phyloP scores from a whole-genome alignment of 2,113 vertebrate genomes.

The Alligator mississippiensis region DNA sequence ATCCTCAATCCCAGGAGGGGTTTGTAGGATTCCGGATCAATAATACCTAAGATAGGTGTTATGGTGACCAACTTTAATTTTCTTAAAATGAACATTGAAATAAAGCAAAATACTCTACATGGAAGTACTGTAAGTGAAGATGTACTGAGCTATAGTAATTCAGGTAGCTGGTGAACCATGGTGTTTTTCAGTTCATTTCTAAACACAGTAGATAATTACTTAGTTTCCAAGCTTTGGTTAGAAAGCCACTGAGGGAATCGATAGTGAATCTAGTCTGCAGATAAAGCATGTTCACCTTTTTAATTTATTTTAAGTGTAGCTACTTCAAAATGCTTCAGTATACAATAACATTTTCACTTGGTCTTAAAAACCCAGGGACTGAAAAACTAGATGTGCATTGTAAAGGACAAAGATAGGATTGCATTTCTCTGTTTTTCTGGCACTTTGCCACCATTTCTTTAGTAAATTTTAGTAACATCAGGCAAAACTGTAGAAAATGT shows the following conservation, averaged over 20 bases:
- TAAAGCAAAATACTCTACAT: neutral
- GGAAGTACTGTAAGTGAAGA: neutral
- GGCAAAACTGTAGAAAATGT: neutral
- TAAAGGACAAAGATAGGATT: conserved; percentile 12
- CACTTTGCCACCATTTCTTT: conserved; percentile 2
- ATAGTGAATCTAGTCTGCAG: conserved; percentile 12
- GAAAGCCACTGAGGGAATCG: conserved; percentile 25
- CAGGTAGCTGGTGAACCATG: conserved; percentile 15
- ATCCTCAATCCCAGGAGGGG: neutral
- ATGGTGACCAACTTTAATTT: neutral
- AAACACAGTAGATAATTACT: conserved; percentile 29
- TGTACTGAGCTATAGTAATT: neutral
- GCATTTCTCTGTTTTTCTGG: neutral
- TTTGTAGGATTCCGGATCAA: neutral
- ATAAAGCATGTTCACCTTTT: conserved; percentile 41
- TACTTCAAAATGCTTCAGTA: conserved; percentile 28
- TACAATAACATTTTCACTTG: conserved; percentile 31
- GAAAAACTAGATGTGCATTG: conserved; percentile 12
- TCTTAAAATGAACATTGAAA: conserved; percentile 33
- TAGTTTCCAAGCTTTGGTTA: conserved; percentile 40
- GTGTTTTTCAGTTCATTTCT: conserved; percentile 41
- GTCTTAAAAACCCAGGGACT: conserved; percentile 30
- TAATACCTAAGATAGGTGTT: neutral
- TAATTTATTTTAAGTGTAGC: conserved; percentile 39
- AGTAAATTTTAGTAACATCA: neutral